A percentile compares a stretch with the other conserved stretches of the same genome.
Evolutionary conservation across 2,113 vertebrate species (phyloP).

Genomic region (Sula dactylatra): DNA sequence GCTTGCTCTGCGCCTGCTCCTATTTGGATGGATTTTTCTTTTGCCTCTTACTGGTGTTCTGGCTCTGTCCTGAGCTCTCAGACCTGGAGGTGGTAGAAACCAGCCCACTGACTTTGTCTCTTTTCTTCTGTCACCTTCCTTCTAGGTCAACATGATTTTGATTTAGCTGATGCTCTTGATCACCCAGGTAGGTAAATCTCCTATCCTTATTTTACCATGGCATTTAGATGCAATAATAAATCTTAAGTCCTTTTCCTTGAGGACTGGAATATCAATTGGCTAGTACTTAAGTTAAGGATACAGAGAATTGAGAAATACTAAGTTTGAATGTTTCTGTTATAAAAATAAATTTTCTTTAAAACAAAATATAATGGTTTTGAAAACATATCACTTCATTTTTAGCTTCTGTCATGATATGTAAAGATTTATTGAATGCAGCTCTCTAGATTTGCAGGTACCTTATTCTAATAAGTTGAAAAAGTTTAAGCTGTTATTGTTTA

Average conservation of each 20-base stretch:
- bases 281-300: background rate
- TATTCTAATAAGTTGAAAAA: background rate
- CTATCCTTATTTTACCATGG: background rate
- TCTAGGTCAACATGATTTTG: conserved; percentile 69
- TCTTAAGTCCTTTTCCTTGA: background rate
- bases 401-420: background rate
- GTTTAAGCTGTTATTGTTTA: background rate
- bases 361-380: background rate
- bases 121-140: background rate
- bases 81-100: background rate
- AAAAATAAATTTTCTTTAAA: background rate
- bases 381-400: background rate
- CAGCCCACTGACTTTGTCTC: background rate
- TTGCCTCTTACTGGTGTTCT: background rate
- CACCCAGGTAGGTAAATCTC: conserved; percentile 30
- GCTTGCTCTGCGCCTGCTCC: background rate
- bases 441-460: background rate
- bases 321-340: background rate
- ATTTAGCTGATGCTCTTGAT: conserved; percentile 71
- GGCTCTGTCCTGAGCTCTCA: background rate
- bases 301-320: background rate
- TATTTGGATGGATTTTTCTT: background rate
- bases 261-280: background rate
- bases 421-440: background rate
- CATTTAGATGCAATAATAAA: background rate